Evolutionary conservation across 2,888 invertebrate species (phyloP).

Genomic region (Plutella xylostella): DNA sequence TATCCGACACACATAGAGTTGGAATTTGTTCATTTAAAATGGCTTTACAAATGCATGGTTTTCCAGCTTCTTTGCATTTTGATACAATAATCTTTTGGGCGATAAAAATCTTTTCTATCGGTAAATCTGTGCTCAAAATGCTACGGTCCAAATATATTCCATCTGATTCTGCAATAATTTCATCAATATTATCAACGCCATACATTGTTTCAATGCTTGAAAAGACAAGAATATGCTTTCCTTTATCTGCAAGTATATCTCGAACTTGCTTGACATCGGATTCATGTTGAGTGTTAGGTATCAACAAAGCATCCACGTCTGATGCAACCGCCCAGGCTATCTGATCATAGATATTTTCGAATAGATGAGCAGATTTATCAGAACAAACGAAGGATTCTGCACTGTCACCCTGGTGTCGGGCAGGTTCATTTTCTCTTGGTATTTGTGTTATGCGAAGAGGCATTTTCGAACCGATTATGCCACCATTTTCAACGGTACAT

Average conservation of each 20-base stretch:
- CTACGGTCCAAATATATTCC: conserved; percentile 91
- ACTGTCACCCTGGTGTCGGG: conserved; percentile 46
- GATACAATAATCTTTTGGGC: conserved; percentile 90
- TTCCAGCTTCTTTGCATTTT: conserved; percentile 85
- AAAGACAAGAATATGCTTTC: conserved; percentile 53
- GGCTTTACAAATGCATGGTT: conserved; percentile 91
- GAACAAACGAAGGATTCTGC: conserved; percentile 40
- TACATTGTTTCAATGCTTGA: conserved; percentile 45
- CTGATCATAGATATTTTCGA: conserved; percentile 71
- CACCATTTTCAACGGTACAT: conserved; percentile 65
- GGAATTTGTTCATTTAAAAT: conserved; percentile 86
- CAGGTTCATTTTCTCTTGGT: conserved; percentile 48
- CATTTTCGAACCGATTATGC: conserved; percentile 61
- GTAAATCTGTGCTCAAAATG: conserved; percentile 86
- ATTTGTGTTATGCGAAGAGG: conserved; percentile 63
- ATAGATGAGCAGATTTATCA: conserved; percentile 79
- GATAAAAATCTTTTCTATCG: conserved; percentile 87
- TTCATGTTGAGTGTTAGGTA: conserved; percentile 39
- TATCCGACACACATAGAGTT: conserved; percentile 82
- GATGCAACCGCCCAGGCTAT: conserved; percentile 52
- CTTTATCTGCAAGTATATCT: conserved; percentile 42
- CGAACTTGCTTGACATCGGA: conserved; percentile 40
- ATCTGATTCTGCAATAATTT: conserved; percentile 81
- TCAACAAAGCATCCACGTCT: conserved; percentile 52
- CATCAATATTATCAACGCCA: conserved; percentile 71